Evolutionary conservation across 2,113 vertebrate species (phyloP).

Genomic region (Phodopus roborovskii): DNA sequence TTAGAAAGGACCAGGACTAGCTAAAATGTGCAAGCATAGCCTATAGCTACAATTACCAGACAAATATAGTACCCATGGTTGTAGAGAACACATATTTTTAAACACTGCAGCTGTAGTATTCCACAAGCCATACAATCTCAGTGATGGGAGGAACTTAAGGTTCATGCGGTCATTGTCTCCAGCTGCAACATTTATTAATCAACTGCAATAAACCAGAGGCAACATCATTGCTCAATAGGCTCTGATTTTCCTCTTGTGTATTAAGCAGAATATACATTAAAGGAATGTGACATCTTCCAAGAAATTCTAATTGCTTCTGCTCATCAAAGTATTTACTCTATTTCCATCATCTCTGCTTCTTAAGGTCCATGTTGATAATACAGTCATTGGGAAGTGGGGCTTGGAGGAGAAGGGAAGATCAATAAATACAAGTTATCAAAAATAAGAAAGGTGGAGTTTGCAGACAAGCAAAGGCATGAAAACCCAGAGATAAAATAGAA

Average conservation of each 20-base stretch:
- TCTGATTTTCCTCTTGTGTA: background rate
- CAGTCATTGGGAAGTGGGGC: background rate
- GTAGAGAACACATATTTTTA: background rate
- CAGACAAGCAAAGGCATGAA: background rate
- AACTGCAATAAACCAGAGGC: constrained; percentile 52
- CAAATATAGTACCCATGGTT: background rate
- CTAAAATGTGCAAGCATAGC: background rate
- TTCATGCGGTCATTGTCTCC: constrained; percentile 50
- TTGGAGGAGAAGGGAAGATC: background rate
- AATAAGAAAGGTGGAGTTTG: background rate
- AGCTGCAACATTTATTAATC: constrained; percentile 70
- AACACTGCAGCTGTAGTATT: constrained; percentile 12
- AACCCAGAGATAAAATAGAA: background rate
- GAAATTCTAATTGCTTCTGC: constrained; percentile 3
- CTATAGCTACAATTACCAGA: background rate
- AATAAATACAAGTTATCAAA: background rate
- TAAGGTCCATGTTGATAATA: background rate
- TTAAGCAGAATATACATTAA: background rate
- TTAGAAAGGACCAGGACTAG: background rate
- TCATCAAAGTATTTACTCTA: background rate
- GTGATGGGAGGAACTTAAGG: background rate
- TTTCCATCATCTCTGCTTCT: background rate
- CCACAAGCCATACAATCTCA: constrained; percentile 21
- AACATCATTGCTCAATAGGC: constrained; percentile 35
- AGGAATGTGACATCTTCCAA: constrained; percentile 25